Conservation (phyloP, 2,113 vertebrate species). For the Plotosus lineatus region DNA sequence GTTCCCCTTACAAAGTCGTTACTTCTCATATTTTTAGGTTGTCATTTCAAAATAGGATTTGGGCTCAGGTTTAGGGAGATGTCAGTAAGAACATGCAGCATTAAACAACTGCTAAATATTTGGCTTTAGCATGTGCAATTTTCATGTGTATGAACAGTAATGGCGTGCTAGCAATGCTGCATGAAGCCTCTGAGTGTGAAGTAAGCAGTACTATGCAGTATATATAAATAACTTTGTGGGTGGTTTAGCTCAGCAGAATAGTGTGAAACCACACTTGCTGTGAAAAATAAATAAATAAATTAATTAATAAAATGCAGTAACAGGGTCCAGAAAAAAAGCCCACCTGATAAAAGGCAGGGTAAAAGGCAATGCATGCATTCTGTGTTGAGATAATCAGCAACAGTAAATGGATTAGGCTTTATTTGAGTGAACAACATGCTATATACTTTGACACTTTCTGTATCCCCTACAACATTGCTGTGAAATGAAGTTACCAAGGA, state of each 20-base stretch:
- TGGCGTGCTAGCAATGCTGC: neutral
- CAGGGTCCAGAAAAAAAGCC: neutral
- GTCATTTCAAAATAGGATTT: slow-evolving; percentile 11
- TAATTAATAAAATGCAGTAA: neutral
- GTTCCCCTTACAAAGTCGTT: neutral
- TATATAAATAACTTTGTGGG: slow-evolving; percentile 39
- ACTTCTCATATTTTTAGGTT: neutral
- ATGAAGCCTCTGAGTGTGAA: neutral
- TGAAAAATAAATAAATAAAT: no score
- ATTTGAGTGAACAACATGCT: neutral
- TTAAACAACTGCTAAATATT: no score
- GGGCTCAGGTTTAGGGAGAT: neutral
- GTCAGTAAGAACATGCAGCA: neutral
- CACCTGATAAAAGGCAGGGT: neutral
- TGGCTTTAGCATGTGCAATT: neutral
- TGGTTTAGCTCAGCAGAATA: slow-evolving; percentile 8
- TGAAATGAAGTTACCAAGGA: slow-evolving; percentile 2
- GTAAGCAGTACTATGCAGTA: neutral
- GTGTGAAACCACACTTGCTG: slow-evolving; percentile 23
- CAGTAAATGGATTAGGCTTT: neutral
- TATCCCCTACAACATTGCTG: neutral
- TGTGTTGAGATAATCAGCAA: neutral
- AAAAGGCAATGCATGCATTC: neutral
- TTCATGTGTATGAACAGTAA: neutral
- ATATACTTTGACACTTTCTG: neutral